Base-by-base conservation (phyloP, 2,113 vertebrate species). In the Albula goreensis region DNA sequence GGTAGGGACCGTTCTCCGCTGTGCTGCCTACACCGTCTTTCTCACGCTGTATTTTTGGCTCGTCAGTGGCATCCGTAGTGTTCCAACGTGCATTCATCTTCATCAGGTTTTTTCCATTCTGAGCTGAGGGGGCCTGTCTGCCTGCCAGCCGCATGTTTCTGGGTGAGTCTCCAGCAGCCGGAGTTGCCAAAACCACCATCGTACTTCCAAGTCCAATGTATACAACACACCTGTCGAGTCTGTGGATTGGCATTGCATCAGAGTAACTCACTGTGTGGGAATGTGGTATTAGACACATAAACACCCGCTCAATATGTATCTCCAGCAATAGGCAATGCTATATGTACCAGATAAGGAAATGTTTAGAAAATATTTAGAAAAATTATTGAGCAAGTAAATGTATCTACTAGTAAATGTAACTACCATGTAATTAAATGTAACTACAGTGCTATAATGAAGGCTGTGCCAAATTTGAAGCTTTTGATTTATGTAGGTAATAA, bases 141-240 rank as follows among this genome's bases (percentile, higher is more conserved):
- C 57, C 81, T n/a, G 74, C 82, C 41, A 48, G 52, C 82, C 7
- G 80, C 91, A 89, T 60, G 85, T 84, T 86, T 90, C 88, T 90
- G 86, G 87, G 79, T 52, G 70, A 79, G 74, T 87, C 85, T 89
- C 88, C 60, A 84, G 90, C 85, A 85, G 90, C 85, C 89, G 82
- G 81, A 85, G 51, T 91, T 93, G 92, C 91, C 92, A 92, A 88
- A 13, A 0, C 70, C 48, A 66, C 82, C 52, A 41, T 41, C 31
- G 66, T 25, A 81, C 86, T 84, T 66, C 11, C 2, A 7, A 1
- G 84, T 88, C 91, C 92, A 92, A 89, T 0, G 41, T 77, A 82
- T 91, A 90, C 82, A 22, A 83, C 84, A 90, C 91, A 94, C 92
- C 92, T 93, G 91, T 92, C 91, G 50, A 83, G 79, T 70, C 66